Evolutionary conservation across 1,140 invertebrate species (phyloP).

Genomic region (Dendroctonus valens): DNA sequence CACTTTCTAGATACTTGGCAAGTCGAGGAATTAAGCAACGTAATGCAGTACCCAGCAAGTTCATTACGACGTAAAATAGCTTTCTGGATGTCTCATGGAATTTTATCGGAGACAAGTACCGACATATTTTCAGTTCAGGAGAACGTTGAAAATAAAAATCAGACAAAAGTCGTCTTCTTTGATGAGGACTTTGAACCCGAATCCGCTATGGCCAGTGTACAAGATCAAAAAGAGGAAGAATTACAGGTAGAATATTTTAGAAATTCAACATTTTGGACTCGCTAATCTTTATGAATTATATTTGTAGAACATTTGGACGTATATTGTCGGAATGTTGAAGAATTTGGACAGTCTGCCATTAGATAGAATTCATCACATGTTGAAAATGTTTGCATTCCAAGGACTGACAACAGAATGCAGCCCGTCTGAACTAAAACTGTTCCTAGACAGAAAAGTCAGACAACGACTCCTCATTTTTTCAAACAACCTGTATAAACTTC

Average conservation of each 20-base stretch:
- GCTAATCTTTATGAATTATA: not conserved
- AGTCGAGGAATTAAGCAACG: slow-evolving; percentile 78
- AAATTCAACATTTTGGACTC: not conserved
- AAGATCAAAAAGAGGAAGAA: slow-evolving; percentile 90
- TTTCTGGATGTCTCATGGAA: slow-evolving; percentile 88
- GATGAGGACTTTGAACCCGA: slow-evolving; percentile 90
- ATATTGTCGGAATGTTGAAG: slow-evolving; percentile 94
- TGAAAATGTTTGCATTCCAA: slow-evolving; percentile 93
- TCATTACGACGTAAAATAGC: slow-evolving; percentile 80
- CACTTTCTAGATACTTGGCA: slow-evolving; percentile 76
- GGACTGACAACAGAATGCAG: slow-evolving; percentile 84
- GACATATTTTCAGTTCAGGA: slow-evolving; percentile 81
- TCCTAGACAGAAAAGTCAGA: slow-evolving; percentile 89
- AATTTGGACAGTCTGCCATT: slow-evolving; percentile 91
- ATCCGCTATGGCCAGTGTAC: slow-evolving; percentile 88
- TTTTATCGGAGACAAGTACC: slow-evolving; percentile 71
- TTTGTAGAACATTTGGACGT: slow-evolving; percentile 85
- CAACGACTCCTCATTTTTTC: slow-evolving; percentile 84
- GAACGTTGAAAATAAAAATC: slow-evolving; percentile 58
- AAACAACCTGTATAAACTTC: slow-evolving; percentile 83
- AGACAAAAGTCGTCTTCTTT: slow-evolving; percentile 61
- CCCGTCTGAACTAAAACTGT: slow-evolving; percentile 81
- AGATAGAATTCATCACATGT: slow-evolving; percentile 94
- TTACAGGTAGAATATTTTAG: slow-evolving; percentile 60
- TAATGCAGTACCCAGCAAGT: slow-evolving; percentile 81